Evolutionary conservation across 2,888 invertebrate genomes (phyloP), one percentile per base, ranked within the genome.

Genomic region (Aleiodes alternator): DNA sequence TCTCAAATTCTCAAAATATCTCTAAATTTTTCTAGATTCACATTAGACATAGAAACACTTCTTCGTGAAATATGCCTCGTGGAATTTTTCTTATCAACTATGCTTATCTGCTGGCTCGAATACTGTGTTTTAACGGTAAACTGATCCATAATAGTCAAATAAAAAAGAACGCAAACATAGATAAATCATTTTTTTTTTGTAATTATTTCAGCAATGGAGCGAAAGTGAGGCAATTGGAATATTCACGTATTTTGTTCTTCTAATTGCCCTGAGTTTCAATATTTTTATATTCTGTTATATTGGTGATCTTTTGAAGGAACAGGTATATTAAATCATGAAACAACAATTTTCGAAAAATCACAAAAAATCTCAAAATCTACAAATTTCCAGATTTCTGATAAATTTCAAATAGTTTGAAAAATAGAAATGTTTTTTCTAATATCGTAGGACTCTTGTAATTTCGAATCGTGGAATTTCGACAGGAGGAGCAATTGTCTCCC

Each of bases 271-370:
- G 14, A 85, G 78, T 12, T 86, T 85, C 34, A 87, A 86, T 72
- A 85, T 87, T 59, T 86, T 85, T 56, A 84, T 87, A 71, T 79
- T 85, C 68, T 87, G 87, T 56, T 86, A 84, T 72, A 86, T 86
- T 31, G 87, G 87, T 0, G 84, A 86, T 72, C 72, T 82, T 31
- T 75, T 85, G 5, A 78, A 77, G 0, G 82, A 84, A 64, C 75
- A 84, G 80, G 84, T 84, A 81, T n/a, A 16, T 68, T n/a, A 5
- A 48, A 59, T 53, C 16, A 55, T 5, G 1, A 23, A 4, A 23
- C 5, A 59, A 23, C 9, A 53, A 16, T n/a, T 12, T 12, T 11
- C 12, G n/a, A 29, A 4, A 12, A 23, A 11, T 16, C 8, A n/a
- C 2, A 6, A 55, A 55, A 43, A 23, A 11, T 16, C 8, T 55